phyloP scores from a whole-genome alignment of 2,113 vertebrate species.

The Girardinichthys multiradiatus region DNA sequence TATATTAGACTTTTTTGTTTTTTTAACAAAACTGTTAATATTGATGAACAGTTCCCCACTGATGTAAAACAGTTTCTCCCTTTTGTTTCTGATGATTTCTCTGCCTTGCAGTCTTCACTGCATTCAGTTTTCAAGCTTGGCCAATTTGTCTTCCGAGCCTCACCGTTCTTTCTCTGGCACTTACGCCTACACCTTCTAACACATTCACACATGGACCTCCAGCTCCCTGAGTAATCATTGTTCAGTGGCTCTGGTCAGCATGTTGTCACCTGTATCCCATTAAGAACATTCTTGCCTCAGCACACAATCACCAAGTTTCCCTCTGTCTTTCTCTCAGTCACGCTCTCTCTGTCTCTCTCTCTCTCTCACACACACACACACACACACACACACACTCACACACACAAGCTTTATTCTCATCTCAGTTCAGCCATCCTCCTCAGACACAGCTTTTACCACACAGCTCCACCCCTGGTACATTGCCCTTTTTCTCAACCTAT shows the following conservation, averaged over 20 bases:
- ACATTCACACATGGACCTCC: conserved; percentile 28
- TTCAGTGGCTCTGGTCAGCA: conserved; percentile 78
- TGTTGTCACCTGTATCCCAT: conserved; percentile 82
- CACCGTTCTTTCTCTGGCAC: neutral
- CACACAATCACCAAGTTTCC: conserved; percentile 59
- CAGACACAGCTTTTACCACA: conserved; percentile 48
- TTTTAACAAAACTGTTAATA: neutral
- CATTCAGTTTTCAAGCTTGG: neutral
- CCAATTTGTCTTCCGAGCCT: neutral
- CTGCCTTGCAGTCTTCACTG: neutral
- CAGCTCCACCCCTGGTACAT: conserved; percentile 53
- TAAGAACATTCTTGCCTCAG: conserved; percentile 80
- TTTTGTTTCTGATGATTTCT: neutral
- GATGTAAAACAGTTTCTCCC: neutral
- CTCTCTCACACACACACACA: neutral
- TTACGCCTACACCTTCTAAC: conserved; percentile 19
- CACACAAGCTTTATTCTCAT: conserved; percentile 26
- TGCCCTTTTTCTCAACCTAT: conserved; percentile 38
- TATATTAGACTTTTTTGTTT: neutral
- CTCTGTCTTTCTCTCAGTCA: conserved; percentile 26
- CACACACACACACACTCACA: neutral
- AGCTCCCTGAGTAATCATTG: conserved; percentile 73
- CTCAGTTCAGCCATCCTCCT: conserved; percentile 52
- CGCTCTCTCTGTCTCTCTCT: neutral
- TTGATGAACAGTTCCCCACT: neutral